A percentile compares a stretch with the other conserved stretches of the same genome.
Evolutionary conservation across 2,113 vertebrate genomes (phyloP).

Genomic region (Chaetodon trifascialis): DNA sequence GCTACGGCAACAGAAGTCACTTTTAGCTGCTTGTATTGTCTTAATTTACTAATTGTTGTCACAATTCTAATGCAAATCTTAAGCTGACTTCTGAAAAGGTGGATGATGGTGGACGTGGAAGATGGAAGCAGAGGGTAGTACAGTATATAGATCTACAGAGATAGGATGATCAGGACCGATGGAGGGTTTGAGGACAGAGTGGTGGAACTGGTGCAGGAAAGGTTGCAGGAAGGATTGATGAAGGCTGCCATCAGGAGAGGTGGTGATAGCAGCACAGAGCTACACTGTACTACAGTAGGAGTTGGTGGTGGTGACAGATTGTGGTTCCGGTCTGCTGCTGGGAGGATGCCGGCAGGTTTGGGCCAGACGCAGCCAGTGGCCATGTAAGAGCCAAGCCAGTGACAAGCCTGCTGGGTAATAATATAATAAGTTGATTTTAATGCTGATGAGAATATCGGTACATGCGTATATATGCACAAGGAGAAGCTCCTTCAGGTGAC

Average conservation of each 20-base stretch:
- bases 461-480: neutral
- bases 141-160: neutral
- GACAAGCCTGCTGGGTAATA: constrained; percentile 53
- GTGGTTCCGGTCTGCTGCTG: constrained; percentile 65
- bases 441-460: constrained; percentile 1
- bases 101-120: neutral
- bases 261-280: constrained; percentile 20
- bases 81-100: neutral
- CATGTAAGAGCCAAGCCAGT: constrained; percentile 59
- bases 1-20: neutral
- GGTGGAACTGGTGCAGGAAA: constrained; percentile 10
- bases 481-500: constrained; percentile 11
- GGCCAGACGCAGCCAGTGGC: constrained; percentile 43
- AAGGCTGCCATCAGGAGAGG: constrained; percentile 20
- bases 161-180: neutral
- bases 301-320: constrained; percentile 73
- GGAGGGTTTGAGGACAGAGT: neutral
- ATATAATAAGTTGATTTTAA: constrained; percentile 39
- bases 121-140: neutral
- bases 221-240: constrained; percentile 28
- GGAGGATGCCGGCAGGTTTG: constrained; percentile 50
- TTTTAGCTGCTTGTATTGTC: no score
- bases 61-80: neutral
- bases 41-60: neutral
- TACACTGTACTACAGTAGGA: constrained; percentile 45